Evolutionary conservation across 2,113 vertebrate species (phyloP), one percentile per base, ranked within the genome.

Genomic region (Acanthochromis polyacanthus): DNA sequence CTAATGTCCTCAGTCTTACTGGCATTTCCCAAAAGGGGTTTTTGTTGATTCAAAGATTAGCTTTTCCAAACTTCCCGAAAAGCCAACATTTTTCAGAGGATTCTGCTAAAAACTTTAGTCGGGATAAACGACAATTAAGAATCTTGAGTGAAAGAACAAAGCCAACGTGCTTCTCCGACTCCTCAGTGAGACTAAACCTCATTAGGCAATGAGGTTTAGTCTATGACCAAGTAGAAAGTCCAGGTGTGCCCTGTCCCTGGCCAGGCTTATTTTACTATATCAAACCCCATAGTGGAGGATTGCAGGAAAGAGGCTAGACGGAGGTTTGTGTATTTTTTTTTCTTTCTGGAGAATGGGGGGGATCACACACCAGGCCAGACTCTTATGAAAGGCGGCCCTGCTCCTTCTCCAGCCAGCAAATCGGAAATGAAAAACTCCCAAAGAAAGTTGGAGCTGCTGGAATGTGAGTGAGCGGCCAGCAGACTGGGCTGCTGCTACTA

Each of bases 381-480:
- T 85, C 77, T 87, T 84, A 82, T 91, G 90, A 92, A 91, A 91
- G 96, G 93, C 88, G 67, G 89, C 88, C 90, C 94, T 93, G 94
- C 94, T 95, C 92, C 91, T 94, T 94, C 82, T 95, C 95, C 93
- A 95, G 95, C 95, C 96, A 94, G 96, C 94, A 93, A 95, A 97
- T 95, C 94, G 96, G 97, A 98, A 99, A 97, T 98, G 96, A 96
- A 96, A 96, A 95, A 93, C 95, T 98, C 95, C 93, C 94, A 95
- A 94, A 95, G 95, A 96, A 97, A 96, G 88, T 88, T 84, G 83
- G 87, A 92, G 90, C 71, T 72, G 95, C 3, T 97, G 95, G 97
- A 98, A 97, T 98, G 97, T 83, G 89, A 71, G 90, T 67, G 85
- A 83, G 56, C 84, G 93, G 96, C 97, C 97, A 97, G 96, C 92